Base-by-base conservation (phyloP, 2,888 invertebrate species). In the Rotaria sp. region DNA sequence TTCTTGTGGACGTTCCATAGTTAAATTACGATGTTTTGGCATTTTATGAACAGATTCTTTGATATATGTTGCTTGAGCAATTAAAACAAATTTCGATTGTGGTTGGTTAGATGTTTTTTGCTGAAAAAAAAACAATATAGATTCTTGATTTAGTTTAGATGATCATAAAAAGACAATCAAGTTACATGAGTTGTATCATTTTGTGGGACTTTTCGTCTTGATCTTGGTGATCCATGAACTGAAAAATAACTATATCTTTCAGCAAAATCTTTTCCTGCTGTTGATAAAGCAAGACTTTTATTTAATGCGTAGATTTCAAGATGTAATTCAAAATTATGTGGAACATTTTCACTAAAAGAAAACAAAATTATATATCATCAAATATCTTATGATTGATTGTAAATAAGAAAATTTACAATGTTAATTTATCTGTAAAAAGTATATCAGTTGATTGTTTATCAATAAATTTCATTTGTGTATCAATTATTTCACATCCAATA, bases 231-330 rank as follows among this genome's bases (percentile, higher is more conserved):
- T 26, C 75, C 75, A 80, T 41, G 41, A 13, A 26, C 26, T 24
- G 41, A 45, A 45, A 80, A 80, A 45, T 80, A 80, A 80, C 75
- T 80, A n/a, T 80, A 80, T 80, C 75, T 24, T 41, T 80, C 24
- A 13, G 75, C 75, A 18, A 80, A 80, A 80, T 80, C 75, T 80
- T 80, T 80, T 41, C 26, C 75, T 10, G 41, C 38, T 45, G 75
- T 26, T 11, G 41, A 45, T 80, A 80, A 24, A 45, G 75, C 75
- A 24, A 80, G 41, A 80, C 75, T 80, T 80, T 38, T 80, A 80
- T 80, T 80, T 24, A 80, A 45, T 26, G 75, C 75, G 26, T 80
- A 80, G 13, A 80, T 45, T 80, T 80, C 75, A 26, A 80, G 45
- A 45, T 38, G 24, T 45, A 80, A 45, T 80, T 80, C 26, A 80